Evolutionary conservation across 2,888 invertebrate genomes (phyloP).

Genomic region (Drosophila recens): DNA sequence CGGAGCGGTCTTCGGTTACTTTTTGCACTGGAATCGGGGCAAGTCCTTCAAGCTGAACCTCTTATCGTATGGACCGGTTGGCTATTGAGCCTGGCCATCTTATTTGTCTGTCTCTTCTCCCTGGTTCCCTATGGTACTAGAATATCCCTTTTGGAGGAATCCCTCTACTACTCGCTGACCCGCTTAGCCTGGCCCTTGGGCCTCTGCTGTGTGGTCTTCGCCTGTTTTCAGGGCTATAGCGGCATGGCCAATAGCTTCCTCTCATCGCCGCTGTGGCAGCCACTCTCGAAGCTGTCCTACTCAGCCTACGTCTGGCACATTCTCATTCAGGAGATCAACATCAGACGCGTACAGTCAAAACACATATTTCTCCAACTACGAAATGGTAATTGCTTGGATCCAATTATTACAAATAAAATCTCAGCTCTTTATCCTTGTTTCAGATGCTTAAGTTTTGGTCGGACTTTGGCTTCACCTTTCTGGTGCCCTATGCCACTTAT

Average conservation of each 20-base stretch:
- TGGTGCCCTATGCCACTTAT: too few relatives aligned
- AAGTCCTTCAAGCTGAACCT: constrained; percentile 48
- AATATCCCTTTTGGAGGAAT: constrained; percentile 35
- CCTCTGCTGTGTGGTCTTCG: constrained; percentile 80
- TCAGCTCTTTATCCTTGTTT: too few relatives aligned
- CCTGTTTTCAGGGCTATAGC: constrained; percentile 74
- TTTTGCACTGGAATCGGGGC: constrained; percentile 59
- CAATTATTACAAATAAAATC: too few relatives aligned
- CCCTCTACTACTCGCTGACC: constrained; percentile 55
- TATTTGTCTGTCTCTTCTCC: constrained; percentile 61
- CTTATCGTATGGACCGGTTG: constrained; percentile 46
- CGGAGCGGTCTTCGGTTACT: constrained; percentile 76
- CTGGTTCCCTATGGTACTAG: constrained; percentile 49
- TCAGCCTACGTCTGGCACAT: too few relatives aligned
- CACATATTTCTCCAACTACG: too few relatives aligned
- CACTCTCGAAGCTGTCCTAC: too few relatives aligned
- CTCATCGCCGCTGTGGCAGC: too few relatives aligned
- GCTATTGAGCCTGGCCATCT: constrained; percentile 31
- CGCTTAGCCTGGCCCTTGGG: constrained; percentile 79
- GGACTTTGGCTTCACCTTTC: too few relatives aligned
- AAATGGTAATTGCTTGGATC: too few relatives aligned
- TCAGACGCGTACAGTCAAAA: too few relatives aligned
- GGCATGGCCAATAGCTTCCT: constrained; percentile 75
- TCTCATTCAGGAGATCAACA: too few relatives aligned
- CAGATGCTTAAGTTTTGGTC: too few relatives aligned